Base-by-base conservation (phyloP, 1,140 invertebrate genomes). In the Papilio glaucus region DNA sequence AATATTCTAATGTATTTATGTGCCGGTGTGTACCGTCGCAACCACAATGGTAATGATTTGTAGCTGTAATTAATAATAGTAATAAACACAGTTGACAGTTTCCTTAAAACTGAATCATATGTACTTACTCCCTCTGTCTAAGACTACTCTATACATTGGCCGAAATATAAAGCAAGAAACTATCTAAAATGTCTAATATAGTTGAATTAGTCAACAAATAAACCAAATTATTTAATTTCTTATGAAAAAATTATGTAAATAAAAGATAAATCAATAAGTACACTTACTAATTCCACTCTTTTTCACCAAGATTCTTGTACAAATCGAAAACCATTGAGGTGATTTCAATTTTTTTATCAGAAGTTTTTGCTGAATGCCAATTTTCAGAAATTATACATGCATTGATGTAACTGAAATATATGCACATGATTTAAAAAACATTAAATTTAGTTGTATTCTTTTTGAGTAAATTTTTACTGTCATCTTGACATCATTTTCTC, bases 1-100 rank as follows among this genome's bases (percentile, higher is more conserved):
- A 92, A 61, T 8, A 92, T 80, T 75, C 85, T 89, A 2, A 89
- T 70, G 63, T 84, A 91, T 9, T 86, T 71, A 53, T 87, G 73
- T 0, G 80, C 49, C 1, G 89, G 85, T n/a, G 90, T 90, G 24
- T 83, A 92, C 18, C 80, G 78, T 8, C 79, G 77, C 4, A 91
- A 73, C 89, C 89, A 91, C 0, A 41, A 33, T 1, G 85, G 82
- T 4, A 89, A 67, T n/a, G 80, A 69, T 41, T 70, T 81, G 62
- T 87, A 88, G 8, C 90, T 92, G 65, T 29, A 80, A 87, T 72
- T 63, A 42, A 73, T 74, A 75, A 39, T 65, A 70, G 62, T 38
- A 49, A 33, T 1, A 12, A 10, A 33, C 9, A n/a, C 13, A 13
- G 4, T 6, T 29, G 9, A 15, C 5, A 7, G 29, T 13, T 33